Evolutionary conservation across 2,888 invertebrate genomes (phyloP).

Genomic region (Andrena minutula): DNA sequence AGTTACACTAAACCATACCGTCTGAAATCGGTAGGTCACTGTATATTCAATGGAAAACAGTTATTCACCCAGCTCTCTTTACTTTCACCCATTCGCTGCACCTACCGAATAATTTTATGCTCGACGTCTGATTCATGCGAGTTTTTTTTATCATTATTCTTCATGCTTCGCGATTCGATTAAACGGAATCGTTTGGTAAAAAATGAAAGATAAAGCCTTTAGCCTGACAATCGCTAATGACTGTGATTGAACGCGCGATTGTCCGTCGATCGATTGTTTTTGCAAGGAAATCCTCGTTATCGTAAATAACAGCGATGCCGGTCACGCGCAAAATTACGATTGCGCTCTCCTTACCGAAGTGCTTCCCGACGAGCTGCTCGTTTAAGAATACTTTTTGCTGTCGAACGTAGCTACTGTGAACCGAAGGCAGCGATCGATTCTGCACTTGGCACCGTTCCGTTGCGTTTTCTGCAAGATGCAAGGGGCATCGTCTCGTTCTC

Average conservation of each 20-base stretch:
- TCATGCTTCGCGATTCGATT: background rate
- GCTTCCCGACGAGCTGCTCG: conserved; percentile 4
- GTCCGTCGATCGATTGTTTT: conserved; percentile 25
- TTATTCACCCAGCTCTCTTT: background rate
- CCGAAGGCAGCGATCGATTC: conserved; percentile 14
- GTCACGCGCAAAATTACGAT: conserved; percentile 24
- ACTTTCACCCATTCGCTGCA: background rate
- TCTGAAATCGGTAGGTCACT: background rate
- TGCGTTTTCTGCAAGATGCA: conserved; percentile 17
- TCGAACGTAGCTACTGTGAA: conserved; percentile 28
- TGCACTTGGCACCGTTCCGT: conserved; percentile 27
- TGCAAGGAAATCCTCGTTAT: conserved; percentile 22
- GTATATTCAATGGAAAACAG: conserved; percentile 5
- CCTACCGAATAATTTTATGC: background rate
- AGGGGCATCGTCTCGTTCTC: conserved; percentile 35
- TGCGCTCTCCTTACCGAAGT: background rate
- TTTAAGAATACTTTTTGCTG: conserved; percentile 26
- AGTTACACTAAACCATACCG: background rate
- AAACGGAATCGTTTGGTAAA: background rate
- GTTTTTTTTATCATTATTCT: conserved; percentile 5
- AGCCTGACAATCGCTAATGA: conserved; percentile 38
- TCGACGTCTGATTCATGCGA: background rate
- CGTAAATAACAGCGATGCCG: conserved; percentile 26
- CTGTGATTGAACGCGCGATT: conserved; percentile 30
- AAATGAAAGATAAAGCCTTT: conserved; percentile 23